Conservation (phyloP, 1,140 invertebrate species). For the Gryon sp. region DNA sequence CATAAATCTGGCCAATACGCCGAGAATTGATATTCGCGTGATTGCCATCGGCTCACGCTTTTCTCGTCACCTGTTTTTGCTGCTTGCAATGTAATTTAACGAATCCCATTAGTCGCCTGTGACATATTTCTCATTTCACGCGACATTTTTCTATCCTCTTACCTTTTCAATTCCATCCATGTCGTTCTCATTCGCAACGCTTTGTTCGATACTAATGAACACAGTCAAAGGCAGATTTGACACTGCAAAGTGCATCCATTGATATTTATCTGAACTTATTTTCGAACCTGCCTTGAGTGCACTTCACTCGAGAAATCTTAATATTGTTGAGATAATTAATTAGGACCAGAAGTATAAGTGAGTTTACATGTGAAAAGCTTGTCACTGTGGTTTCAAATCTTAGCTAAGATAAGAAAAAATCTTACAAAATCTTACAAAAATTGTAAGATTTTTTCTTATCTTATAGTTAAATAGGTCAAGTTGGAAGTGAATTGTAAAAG, state of each 20-base stretch:
- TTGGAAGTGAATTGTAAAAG: no score
- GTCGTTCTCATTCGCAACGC: not conserved
- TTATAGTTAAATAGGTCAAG: no score
- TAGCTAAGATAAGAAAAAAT: no score
- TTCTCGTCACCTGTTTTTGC: conserved; percentile 46
- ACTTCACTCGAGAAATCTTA: conserved; percentile 13
- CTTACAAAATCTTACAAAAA: no score
- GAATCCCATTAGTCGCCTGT: conserved; percentile 34
- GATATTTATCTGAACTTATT: conserved; percentile 29
- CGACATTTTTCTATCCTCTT: conserved; percentile 3
- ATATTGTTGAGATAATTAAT: conserved; percentile 24
- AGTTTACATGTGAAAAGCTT: not conserved
- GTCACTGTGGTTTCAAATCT: not conserved
- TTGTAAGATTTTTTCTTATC: no score
- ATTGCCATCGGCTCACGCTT: conserved; percentile 30
- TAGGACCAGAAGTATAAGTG: not conserved
- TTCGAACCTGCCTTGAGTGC: not conserved
- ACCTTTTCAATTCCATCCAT: not conserved
- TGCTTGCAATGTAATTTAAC: conserved; percentile 46
- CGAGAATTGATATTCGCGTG: conserved; percentile 46
- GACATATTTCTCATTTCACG: conserved; percentile 16
- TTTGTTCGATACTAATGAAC: conserved; percentile 36
- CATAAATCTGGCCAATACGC: conserved; percentile 41
- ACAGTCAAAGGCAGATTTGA: conserved; percentile 20
- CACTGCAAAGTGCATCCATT: conserved; percentile 15